Conservation (phyloP, 2,888 invertebrate species). For the Cephus sareptanus region DNA sequence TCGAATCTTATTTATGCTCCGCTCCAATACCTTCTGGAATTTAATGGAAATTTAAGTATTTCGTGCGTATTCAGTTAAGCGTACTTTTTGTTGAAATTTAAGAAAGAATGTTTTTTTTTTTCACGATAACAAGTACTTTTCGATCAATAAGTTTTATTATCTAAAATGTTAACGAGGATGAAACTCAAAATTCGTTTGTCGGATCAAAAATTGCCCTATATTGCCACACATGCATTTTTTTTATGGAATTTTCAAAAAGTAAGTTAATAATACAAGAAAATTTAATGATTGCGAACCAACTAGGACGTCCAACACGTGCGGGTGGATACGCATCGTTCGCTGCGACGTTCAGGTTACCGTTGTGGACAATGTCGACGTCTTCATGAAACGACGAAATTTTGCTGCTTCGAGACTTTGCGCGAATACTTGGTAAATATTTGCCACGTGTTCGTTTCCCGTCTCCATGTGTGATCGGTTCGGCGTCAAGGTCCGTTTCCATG, state of each 20-base stretch:
- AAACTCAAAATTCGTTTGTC: background rate
- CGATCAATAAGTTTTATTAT: background rate
- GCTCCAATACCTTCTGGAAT: background rate
- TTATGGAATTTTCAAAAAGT: background rate
- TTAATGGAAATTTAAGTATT: background rate
- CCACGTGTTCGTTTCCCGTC: slow-evolving; percentile 43
- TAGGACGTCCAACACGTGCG: background rate
- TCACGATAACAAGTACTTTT: background rate
- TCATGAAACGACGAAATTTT: background rate
- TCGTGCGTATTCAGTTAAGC: background rate
- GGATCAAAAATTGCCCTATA: background rate
- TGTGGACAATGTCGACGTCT: background rate
- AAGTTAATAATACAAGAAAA: background rate
- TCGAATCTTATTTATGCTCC: background rate
- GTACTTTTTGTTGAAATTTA: background rate
- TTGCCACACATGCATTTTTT: background rate
- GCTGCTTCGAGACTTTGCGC: slow-evolving; percentile 29
- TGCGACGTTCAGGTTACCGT: background rate
- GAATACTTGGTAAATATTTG: slow-evolving; percentile 53
- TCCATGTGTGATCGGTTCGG: background rate
- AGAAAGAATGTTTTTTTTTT: background rate
- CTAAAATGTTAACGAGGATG: background rate
- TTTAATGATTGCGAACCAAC: background rate
- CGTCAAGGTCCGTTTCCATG: slow-evolving; percentile 44
- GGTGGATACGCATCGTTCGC: background rate